phyloP scores from a whole-genome alignment of 2,113 vertebrate genomes.

The Baryphthengus martii region DNA sequence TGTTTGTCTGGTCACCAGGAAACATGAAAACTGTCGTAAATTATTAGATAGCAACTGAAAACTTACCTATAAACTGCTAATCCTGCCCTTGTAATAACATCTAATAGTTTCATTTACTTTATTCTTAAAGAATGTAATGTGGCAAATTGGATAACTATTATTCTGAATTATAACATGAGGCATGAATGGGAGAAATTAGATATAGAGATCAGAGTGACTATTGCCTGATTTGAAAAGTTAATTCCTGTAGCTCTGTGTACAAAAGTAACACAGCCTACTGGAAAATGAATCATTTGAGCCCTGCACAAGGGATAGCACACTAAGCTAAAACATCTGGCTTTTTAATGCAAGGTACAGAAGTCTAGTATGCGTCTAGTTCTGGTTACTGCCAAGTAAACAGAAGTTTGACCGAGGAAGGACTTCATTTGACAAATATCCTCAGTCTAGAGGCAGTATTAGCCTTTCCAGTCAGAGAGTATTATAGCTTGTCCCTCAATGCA shows the following conservation, averaged over 20 bases:
- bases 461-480: fast-evolving
- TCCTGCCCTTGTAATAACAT: neutral
- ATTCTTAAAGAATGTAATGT: neutral
- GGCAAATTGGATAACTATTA: neutral
- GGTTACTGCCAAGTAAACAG: neutral
- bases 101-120: conserved; percentile 45
- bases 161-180: neutral
- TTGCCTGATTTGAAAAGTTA: neutral
- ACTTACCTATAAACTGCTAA: too few species aligned
- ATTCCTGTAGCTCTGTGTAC: neutral
- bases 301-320: fast-evolving
- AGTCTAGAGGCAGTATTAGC: neutral
- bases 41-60: conserved; percentile 28
- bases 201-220: neutral
- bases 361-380: neutral
- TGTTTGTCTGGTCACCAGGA: conserved; percentile 20
- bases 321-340: neutral
- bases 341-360: neutral
- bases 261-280: neutral
- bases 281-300: neutral
- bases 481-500: neutral
- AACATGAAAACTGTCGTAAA: conserved; percentile 10
- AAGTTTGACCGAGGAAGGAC: neutral
- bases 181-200: neutral
- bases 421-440: neutral